These are phyloP conservation scores for Neoaliturus tenellus DNA, from an alignment of 2,888 invertebrate species.

Conservation along the genomic window DNA sequence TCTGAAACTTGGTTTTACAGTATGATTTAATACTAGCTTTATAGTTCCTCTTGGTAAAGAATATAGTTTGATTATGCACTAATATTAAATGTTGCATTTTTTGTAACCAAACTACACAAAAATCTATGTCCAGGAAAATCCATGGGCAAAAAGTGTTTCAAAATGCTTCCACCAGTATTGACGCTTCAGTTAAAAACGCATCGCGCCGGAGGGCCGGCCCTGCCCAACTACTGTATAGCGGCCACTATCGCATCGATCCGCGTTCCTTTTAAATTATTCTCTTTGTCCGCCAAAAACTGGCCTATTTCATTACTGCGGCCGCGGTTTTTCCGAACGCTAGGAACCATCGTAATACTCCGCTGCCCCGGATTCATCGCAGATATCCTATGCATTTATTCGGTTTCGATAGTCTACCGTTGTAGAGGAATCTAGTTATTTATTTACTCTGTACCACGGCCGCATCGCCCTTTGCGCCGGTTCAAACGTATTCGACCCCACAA, in stretches of 20 bases:
- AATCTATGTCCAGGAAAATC: no score
- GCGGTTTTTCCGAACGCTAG: background rate
- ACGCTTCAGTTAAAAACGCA: no score
- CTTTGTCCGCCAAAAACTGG: slow-evolving; percentile 50
- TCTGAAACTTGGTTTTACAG: no score
- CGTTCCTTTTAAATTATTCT: slow-evolving; percentile 45
- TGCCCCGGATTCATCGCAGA: background rate
- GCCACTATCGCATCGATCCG: slow-evolving; percentile 35
- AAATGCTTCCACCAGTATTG: background rate
- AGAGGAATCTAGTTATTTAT: slow-evolving; percentile 24
- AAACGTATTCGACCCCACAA: slow-evolving; percentile 29
- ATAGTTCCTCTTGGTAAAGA: no score
- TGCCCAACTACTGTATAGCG: background rate
- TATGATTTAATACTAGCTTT: no score
- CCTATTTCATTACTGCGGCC: slow-evolving; percentile 33
- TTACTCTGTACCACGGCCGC: background rate
- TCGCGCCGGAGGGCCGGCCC: background rate
- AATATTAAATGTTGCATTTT: no score
- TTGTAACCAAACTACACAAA: no score
- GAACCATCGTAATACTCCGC: background rate
- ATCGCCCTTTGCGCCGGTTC: slow-evolving; percentile 37
- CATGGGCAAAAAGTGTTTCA: background rate
- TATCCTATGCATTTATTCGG: slow-evolving; percentile 7
- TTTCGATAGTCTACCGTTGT: background rate
- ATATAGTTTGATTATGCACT: no score